Base-by-base conservation (phyloP, 2,113 vertebrate species). In the Chaetura pelagica region DNA sequence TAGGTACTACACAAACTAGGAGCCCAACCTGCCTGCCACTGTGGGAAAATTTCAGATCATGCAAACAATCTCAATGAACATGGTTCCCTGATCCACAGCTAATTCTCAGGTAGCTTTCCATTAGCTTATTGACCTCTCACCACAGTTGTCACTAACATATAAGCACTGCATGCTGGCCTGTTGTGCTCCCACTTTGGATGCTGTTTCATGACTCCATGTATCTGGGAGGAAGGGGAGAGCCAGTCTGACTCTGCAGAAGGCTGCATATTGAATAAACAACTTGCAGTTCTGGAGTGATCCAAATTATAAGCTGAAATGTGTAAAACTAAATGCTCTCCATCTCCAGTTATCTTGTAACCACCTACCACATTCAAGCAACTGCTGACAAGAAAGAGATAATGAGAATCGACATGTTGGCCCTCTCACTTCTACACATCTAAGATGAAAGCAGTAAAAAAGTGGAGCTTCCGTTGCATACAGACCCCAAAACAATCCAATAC, bases 91-190 rank as follows among this genome's bases (percentile, higher is more conserved):
- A 30, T 59, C 69, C 46, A 34, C 57, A 46, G 23, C 38, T 58
- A 68, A 58, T 68, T 68, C 54, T 69, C 30, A 12, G 17, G 40
- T 49, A 64, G 40, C 7, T 87, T 90, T 87, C 21, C 13, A 64
- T 46, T 44, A 80, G 62, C 27, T 76, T 38, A 61, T 4, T 55
- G 77, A 78, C 15, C 19, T 7, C 29, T 59, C 30, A 58, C 18
- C 69, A 32, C 24, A 42, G 35, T 27, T 2, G 1, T 52, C 57
- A 38, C 0, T 12, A 7, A 46, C 55, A 32, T 1, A 40, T 1
- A 6, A 90, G 48, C 67, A 57, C 18, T 59, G 46, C 26, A 20
- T 8, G 9, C 34, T 38, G 32, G 42, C 48, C 42, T 46, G 32
- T 46, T 1, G 6, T 14, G 49, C 30, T 69, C 44, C 24, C 4